Conservation (phyloP, 2,797 vertebrate species). For the Tenualosa thibaudeaui region DNA sequence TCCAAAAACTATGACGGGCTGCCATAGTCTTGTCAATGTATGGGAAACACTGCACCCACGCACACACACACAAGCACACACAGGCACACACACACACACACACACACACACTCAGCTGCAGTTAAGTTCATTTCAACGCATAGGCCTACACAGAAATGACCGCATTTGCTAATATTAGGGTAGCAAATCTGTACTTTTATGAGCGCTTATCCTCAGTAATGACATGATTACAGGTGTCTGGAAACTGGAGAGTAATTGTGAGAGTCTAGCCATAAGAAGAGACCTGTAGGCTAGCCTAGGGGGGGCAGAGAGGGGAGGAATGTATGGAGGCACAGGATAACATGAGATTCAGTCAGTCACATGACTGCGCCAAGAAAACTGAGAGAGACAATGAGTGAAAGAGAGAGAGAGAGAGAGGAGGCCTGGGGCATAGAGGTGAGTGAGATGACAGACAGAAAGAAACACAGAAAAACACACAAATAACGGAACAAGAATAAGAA, state of each 20-base stretch:
- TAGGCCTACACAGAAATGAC: not conserved
- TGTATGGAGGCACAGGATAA: not conserved
- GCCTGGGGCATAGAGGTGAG: not conserved
- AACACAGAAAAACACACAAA: not conserved
- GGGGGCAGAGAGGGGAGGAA: not conserved
- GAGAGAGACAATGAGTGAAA: not conserved
- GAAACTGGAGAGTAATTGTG: not conserved
- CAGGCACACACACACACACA: too few relatives aligned
- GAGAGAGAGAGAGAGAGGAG: not conserved
- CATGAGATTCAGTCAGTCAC: not conserved
- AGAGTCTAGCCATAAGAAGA: not conserved
- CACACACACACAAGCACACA: too few relatives aligned
- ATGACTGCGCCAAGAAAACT: too few relatives aligned
- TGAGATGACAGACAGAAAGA: not conserved
- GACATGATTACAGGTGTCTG: slow-evolving; percentile 17
- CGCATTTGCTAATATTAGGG: not conserved
- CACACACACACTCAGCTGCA: too few relatives aligned
- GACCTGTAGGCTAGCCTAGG: not conserved
- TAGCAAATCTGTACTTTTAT: not conserved
- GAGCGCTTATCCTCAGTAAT: not conserved
- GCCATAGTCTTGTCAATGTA: too few relatives aligned
- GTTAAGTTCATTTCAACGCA: not conserved
- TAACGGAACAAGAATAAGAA: not conserved
- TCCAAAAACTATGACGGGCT: too few relatives aligned
- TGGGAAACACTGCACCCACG: too few relatives aligned